A percentile compares a stretch with the other conserved stretches of the same genome.
Conservation (phyloP, 2,888 invertebrate species). For the Aspidiotus rigidus region DNA sequence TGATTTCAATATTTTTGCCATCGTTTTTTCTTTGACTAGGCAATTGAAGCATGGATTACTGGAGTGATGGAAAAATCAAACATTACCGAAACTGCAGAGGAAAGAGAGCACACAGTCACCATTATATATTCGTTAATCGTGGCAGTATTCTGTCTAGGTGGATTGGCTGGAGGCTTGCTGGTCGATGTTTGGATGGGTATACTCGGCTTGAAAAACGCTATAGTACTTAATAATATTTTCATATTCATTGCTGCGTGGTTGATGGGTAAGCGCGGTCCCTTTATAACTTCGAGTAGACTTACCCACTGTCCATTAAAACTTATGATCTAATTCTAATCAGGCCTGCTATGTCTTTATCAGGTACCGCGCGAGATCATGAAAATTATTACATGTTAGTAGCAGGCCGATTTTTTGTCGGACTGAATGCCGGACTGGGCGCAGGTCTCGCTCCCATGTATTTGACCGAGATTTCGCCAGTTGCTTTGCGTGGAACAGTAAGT, state of each 20-base stretch:
- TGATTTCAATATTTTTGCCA: too few relatives aligned
- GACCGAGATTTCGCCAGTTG: slow-evolving; percentile 74
- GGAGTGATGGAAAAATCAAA: too few relatives aligned
- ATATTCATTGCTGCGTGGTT: slow-evolving; percentile 60
- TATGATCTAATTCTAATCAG: too few relatives aligned
- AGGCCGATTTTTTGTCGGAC: slow-evolving; percentile 68
- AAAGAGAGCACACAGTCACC: slow-evolving; percentile 44
- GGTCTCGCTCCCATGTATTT: slow-evolving; percentile 82
- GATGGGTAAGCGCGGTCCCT: slow-evolving; percentile 45
- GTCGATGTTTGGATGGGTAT: slow-evolving; percentile 52
- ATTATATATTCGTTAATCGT: slow-evolving; percentile 67
- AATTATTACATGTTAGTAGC: slow-evolving; percentile 70
- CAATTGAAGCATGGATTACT: too few relatives aligned
- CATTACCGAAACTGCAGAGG: too few relatives aligned
- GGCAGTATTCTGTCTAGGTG: slow-evolving; percentile 73
- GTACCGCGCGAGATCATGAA: slow-evolving; percentile 51
- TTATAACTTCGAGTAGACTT: neutral
- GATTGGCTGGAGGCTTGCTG: slow-evolving; percentile 71
- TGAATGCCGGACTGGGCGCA: slow-evolving; percentile 76
- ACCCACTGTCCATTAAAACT: too few relatives aligned
- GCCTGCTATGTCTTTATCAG: slow-evolving; percentile 30
- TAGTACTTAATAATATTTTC: slow-evolving; percentile 68
- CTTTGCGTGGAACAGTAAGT: slow-evolving; percentile 65
- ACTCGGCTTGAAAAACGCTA: slow-evolving; percentile 66
- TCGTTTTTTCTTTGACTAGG: too few relatives aligned